Conservation (phyloP, 2,888 invertebrate genomes). For the Meiosimyza platycephala region DNA sequence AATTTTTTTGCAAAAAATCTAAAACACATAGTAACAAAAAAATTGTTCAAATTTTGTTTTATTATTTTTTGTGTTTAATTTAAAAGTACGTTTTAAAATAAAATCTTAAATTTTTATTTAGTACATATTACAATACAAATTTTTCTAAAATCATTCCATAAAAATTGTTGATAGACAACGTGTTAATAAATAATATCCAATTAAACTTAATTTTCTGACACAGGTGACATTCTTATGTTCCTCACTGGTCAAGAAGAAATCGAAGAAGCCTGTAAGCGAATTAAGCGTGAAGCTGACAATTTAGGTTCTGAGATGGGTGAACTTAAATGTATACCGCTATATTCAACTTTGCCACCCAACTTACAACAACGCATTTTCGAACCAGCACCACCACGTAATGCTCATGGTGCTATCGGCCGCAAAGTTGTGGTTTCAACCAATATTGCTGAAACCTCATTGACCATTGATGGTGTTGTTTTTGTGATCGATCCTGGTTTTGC, state of each 20-base stretch:
- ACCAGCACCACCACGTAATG: conserved; percentile 90
- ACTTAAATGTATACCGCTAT: conserved; percentile 97
- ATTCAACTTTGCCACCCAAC: conserved; percentile 97
- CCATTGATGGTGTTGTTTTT: conserved; percentile 99
- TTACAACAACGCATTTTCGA: conserved; percentile 98
- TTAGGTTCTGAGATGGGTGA: conserved; percentile 97
- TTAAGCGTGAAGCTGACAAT: conserved; percentile 95
- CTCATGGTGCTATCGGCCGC: conserved; percentile 89
- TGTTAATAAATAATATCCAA: not conserved
- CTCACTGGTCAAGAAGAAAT: conserved; percentile 94
- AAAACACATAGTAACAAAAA: too few relatives aligned
- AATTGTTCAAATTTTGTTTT: too few relatives aligned
- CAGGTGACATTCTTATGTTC: conserved; percentile 92
- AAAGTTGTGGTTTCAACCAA: conserved; percentile 98
- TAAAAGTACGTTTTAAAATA: too few relatives aligned
- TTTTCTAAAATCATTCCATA: too few relatives aligned
- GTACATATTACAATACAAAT: too few relatives aligned
- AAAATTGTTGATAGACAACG: too few relatives aligned
- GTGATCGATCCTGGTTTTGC: conserved; percentile 99
- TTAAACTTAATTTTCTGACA: not conserved
- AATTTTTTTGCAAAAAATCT: too few relatives aligned
- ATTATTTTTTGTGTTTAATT: too few relatives aligned
- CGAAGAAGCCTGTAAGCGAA: conserved; percentile 98
- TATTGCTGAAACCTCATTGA: conserved; percentile 98
- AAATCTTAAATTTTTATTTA: too few relatives aligned